A percentile compares a stretch with the other conserved stretches of the same genome.
These are phyloP conservation scores for Sciaenops ocellatus DNA, from an alignment of 2,797 vertebrate genomes.

Conservation along the genomic window DNA sequence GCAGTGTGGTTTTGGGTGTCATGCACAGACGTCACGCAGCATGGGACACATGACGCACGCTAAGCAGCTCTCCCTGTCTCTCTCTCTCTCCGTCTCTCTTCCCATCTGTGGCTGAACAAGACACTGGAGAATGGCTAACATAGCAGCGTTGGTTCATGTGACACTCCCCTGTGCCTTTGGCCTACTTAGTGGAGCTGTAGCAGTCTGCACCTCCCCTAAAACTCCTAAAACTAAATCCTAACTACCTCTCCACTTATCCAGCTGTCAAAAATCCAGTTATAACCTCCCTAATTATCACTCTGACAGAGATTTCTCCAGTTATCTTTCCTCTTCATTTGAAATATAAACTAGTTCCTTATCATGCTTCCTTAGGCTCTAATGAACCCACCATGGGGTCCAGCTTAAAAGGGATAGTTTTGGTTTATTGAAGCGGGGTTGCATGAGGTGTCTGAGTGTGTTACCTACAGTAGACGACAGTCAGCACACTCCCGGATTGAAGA, in stretches of 20 bases:
- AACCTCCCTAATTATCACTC: not conserved
- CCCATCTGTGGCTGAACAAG: slow-evolving; percentile 66
- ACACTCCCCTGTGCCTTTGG: slow-evolving; percentile 70
- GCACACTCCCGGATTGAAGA: no score
- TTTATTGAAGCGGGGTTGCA: no score
- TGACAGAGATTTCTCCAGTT: not conserved
- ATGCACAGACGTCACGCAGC: slow-evolving; percentile 53
- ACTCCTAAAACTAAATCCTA: slow-evolving; percentile 19
- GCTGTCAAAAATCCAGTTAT: not conserved
- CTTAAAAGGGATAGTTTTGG: no score
- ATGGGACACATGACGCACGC: slow-evolving; percentile 61
- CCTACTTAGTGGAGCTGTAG: slow-evolving; percentile 65
- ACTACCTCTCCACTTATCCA: not conserved
- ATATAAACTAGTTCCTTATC: not conserved
- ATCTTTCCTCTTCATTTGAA: not conserved
- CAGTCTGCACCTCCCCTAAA: slow-evolving; percentile 45
- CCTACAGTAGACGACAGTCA: no score
- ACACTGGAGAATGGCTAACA: slow-evolving; percentile 71
- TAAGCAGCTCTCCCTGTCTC: slow-evolving; percentile 2
- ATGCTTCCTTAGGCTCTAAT: not conserved
- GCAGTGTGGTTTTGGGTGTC: slow-evolving; percentile 64
- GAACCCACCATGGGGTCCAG: not conserved
- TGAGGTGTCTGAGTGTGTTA: no score
- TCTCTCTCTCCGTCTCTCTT: slow-evolving; percentile 22
- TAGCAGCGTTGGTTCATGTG: slow-evolving; percentile 66